Evolutionary conservation across 2,888 invertebrate species (phyloP), one percentile per base, ranked within the genome.

Genomic region (Aleiodes testaceus): DNA sequence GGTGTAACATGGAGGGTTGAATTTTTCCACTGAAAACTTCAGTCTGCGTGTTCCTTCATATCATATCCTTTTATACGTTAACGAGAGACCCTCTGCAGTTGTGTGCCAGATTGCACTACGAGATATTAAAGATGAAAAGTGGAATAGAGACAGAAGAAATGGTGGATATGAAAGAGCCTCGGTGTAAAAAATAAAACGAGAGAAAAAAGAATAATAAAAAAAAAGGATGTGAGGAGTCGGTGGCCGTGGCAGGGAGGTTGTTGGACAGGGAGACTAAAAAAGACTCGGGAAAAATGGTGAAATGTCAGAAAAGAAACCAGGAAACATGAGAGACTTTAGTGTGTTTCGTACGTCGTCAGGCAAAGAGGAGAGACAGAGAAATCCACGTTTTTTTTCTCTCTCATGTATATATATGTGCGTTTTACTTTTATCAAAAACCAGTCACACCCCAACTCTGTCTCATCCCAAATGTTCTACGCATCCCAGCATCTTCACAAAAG

Each of bases 401-500:
- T 45, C 18, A 59, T 68, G 49, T 42, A 26, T 45, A 52, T 30
- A 12, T 49, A 7, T 49, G 59, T 49, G 61, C 45, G 59, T 67
- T 55, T 55, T 67, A 49, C 55, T 55, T 68, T 68, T 49, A 68
- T 68, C 49, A 47, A 59, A 20, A 68, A 61, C 59, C 47, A 68
- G 59, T 61, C 61, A 49, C 36, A 68, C 61, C 30, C 47, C n/a
- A 42, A 16, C 36, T 26, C 42, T 14, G 47, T 68, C 61, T 68
- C 59, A 49, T 30, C 30, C 18, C 14, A 14, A 22, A 50, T 61
- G 14, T 61, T 47, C 30, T 49, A 59, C 49, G 49, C 68, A 68
- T 61, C 59, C 61, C 26, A 22, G 49, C 55, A 68, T 68, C 55
- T 67, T 59, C 42, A 68, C 59, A 61, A 61, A 68, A 68, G 68